Percentiles rank a stretch among this genome's conserved stretches.
Evolutionary conservation across 2,888 invertebrate genomes (phyloP).

Genomic region (Drosophila demipolita): DNA sequence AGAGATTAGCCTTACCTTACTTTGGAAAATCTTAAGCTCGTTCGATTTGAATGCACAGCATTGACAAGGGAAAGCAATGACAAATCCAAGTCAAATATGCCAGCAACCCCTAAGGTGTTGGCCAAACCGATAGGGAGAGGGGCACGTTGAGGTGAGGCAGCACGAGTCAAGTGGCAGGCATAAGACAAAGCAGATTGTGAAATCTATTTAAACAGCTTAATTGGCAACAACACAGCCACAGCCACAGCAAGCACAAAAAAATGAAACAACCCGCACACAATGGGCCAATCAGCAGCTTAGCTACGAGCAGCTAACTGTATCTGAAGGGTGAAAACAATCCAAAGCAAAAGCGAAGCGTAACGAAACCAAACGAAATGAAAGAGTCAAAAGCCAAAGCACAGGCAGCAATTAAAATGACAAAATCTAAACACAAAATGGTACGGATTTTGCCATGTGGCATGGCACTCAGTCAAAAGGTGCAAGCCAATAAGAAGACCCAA

Average conservation of each 20-base stretch:
- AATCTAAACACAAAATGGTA: slow-evolving; percentile 78
- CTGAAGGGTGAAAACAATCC: slow-evolving; percentile 48
- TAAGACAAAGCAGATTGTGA: slow-evolving; percentile 62
- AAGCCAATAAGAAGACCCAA: slow-evolving; percentile 59
- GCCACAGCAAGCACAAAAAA: slow-evolving; percentile 25
- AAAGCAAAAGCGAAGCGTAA: slow-evolving; percentile 14
- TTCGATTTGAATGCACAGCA: slow-evolving; percentile 65
- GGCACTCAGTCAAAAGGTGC: slow-evolving; percentile 63
- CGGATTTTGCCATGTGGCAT: slow-evolving; percentile 71
- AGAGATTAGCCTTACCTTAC: slow-evolving; percentile 66
- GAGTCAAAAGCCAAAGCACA: slow-evolving; percentile 49
- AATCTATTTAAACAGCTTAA: slow-evolving; percentile 80
- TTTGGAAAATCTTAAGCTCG: slow-evolving; percentile 72
- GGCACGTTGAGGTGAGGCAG: slow-evolving; percentile 5
- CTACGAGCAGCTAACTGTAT: slow-evolving; percentile 6
- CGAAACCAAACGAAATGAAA: slow-evolving; percentile 10
- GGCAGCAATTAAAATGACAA: slow-evolving; percentile 77
- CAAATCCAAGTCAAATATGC: slow-evolving; percentile 82
- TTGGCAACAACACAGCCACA: slow-evolving; percentile 57
- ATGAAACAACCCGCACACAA: slow-evolving; percentile 45
- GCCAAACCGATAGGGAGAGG: neutral
- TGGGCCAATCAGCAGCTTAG: slow-evolving; percentile 63
- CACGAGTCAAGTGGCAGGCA: slow-evolving; percentile 57
- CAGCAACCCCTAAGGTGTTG: slow-evolving; percentile 40
- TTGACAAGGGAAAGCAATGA: slow-evolving; percentile 61